phyloP scores from a whole-genome alignment of 1,140 invertebrate species.

The Orchestia grillus region DNA sequence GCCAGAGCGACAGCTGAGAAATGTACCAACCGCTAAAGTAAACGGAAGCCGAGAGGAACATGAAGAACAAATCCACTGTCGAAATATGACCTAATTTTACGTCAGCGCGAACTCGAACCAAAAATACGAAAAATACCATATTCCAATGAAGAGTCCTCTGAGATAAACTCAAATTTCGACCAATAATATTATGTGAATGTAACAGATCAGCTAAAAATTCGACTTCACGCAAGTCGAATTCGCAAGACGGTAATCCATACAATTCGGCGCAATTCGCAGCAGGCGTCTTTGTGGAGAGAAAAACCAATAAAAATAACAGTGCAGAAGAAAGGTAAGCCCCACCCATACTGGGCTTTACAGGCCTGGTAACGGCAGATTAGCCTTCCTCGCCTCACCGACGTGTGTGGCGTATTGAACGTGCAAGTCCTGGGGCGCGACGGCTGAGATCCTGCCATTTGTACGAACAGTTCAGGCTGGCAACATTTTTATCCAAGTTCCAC shows the following conservation, averaged over 20 bases:
- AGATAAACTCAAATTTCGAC: too few relatives aligned
- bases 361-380: not conserved
- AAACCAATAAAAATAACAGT: not conserved
- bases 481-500: not conserved
- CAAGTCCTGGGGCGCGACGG: not conserved
- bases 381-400: not conserved
- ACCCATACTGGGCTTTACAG: not conserved
- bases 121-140: not conserved
- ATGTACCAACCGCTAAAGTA: too few relatives aligned
- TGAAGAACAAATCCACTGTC: not conserved
- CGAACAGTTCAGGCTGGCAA: not conserved
- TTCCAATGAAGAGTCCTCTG: too few relatives aligned
- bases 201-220: not conserved
- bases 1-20: not conserved
- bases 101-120: not conserved
- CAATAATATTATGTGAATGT: too few relatives aligned
- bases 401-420: slow-evolving; percentile 23
- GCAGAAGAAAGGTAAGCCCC: not conserved
- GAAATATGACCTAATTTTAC: not conserved
- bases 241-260: not conserved
- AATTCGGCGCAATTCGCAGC: not conserved
- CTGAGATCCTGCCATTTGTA: not conserved
- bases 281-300: not conserved
- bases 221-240: not conserved
- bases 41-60: not conserved